Evolutionary conservation across 2,797 vertebrate genomes (phyloP).

Genomic region (Stomatorhinus walkeri): DNA sequence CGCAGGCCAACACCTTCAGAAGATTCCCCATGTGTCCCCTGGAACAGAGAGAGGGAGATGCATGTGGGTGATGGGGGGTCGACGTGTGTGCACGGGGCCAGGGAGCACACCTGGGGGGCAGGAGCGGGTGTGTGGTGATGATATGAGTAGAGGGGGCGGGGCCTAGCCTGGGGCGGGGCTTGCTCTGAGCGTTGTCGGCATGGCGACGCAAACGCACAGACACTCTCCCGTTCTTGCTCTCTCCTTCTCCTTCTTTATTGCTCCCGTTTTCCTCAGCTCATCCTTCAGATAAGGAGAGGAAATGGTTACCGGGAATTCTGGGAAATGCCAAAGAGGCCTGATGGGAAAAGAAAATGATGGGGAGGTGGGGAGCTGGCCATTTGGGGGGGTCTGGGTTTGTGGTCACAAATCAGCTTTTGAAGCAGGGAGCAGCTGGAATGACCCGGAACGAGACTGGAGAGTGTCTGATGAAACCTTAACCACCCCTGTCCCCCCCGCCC

Average conservation of each 20-base stretch:
- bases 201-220: conserved; percentile 47
- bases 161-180: conserved; percentile 21
- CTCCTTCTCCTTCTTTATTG: not conserved
- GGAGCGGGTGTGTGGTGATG: conserved; percentile 27
- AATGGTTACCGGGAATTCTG: not conserved
- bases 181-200: conserved; percentile 45
- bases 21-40: conserved; percentile 94
- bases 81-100: conserved; percentile 35
- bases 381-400: not conserved
- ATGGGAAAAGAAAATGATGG: not conserved
- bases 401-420: not conserved
- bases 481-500: too few relatives aligned
- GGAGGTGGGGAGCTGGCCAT: not conserved
- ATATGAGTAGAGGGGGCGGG: conserved; percentile 33
- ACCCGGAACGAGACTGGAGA: conserved; percentile 51
- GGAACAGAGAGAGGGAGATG: conserved; percentile 81
- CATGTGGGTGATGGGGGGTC: conserved; percentile 62
- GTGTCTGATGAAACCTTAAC: conserved; percentile 38
- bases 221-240: conserved; percentile 34
- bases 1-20: conserved; percentile 94
- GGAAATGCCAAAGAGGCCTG: not conserved
- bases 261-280: not conserved
- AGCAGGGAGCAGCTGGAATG: not conserved
- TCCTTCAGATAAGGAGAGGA: not conserved
- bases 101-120: conserved; percentile 41